Conservation (phyloP, 2,797 vertebrate species). For the Trematomus bernacchii region DNA sequence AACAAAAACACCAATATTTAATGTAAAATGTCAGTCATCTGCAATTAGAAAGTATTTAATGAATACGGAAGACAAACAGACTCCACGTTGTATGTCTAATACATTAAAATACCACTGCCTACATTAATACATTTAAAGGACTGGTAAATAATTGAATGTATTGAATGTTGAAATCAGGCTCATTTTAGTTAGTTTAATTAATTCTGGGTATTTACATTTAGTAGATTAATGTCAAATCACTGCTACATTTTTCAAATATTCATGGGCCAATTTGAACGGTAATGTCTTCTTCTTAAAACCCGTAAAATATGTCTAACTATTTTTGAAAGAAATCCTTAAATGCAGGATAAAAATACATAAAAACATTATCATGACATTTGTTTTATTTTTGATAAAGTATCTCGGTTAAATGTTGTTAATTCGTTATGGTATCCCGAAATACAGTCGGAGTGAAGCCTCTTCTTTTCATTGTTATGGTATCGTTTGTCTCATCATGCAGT, state of each 20-base stretch:
- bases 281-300: background rate
- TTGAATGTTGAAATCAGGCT: too few species aligned
- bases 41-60: background rate
- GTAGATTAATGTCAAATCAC: background rate
- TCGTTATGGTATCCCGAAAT: background rate
- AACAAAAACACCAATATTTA: background rate
- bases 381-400: background rate
- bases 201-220: background rate
- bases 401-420: background rate
- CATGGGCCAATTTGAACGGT: too few species aligned
- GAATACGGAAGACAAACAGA: too few species aligned
- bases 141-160: too few species aligned
- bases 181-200: too few species aligned
- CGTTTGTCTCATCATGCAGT: constrained; percentile 19
- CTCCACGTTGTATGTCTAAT: too few species aligned
- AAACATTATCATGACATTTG: background rate
- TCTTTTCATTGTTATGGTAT: fast-evolving
- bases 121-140: too few species aligned
- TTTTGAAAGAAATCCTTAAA: background rate
- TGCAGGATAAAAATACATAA: background rate
- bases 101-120: too few species aligned
- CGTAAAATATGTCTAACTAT: background rate
- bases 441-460: constrained; percentile 39
- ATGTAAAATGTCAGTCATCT: background rate
- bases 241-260: background rate